Evolutionary conservation across 1,140 invertebrate species (phyloP), one percentile per base, ranked within the genome.

Genomic region (Drosophila lowei): DNA sequence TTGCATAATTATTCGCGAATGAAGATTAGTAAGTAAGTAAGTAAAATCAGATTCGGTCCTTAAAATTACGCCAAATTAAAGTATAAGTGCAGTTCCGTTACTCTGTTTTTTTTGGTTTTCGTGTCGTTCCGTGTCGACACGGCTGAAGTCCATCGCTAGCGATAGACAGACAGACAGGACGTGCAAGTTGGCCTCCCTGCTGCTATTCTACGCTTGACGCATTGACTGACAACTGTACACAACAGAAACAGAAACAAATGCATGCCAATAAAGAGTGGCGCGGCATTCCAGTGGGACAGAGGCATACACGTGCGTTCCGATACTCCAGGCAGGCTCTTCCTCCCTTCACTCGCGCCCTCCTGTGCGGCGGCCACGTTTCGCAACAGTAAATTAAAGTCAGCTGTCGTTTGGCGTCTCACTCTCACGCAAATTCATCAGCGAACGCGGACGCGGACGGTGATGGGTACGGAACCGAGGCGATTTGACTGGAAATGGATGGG

Each of bases 151-250:
- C 34, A 38, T 38, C 34, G 13, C 34, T 38, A 38, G 34, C 34
- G 34, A 23, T 8, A 23, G 16, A 44, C 30, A 13, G 4, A 46
- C 46, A 16, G 49, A 42, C 30, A 15, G 7, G 11, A 38, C 34
- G 34, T 38, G 0, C 0, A 4, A 4, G 11, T 38, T 38, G 2
- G 34, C 34, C 4, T 38, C 11, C 34, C 64, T 66, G 15, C 28
- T 23, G 41, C 30, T 15, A 9, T 13, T 63, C 49, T 61, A 56
- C 30, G 44, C 23, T 59, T 57, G 70, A 73, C 58, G 68, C 64
- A 73, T 73, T 73, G 71, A 73, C 46, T 73, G 71, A 74, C 71
- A 74, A 73, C 47, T 53, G 50, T 52, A 64, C 25, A 34, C 34
- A 28, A 25, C 15, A n/a, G 41, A 11, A 28, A n/a, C 6, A 23